These are phyloP conservation scores for Turdus rufiventris DNA, from an alignment of 2,113 vertebrate genomes.

Conservation along the genomic window DNA sequence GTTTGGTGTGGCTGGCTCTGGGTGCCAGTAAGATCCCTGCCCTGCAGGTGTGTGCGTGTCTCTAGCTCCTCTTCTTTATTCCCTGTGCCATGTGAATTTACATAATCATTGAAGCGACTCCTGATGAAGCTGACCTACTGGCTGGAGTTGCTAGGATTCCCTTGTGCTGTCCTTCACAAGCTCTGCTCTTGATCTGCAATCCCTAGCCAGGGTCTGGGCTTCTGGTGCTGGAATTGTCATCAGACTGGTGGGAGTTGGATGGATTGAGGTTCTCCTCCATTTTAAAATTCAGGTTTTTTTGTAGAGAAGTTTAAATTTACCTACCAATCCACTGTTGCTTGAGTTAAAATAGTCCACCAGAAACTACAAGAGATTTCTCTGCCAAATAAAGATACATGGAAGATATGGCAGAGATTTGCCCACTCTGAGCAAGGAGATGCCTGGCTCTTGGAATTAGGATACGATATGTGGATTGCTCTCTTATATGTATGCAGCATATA, in stretches of 20 bases:
- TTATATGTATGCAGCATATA: not conserved
- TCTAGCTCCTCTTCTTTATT: not conserved
- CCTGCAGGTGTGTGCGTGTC: not conserved
- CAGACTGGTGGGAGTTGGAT: not conserved
- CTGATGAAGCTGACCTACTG: not conserved
- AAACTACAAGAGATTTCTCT: not conserved
- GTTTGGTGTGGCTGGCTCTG: not conserved
- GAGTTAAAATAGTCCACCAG: not conserved
- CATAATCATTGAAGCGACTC: rapidly evolving
- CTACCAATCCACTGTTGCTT: not conserved
- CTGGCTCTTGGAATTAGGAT: not conserved
- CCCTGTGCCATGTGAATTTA: not conserved
- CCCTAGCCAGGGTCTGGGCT: not conserved
- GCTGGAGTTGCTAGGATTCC: not conserved
- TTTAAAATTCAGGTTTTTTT: not conserved
- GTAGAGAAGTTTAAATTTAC: not conserved
- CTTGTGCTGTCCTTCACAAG: not conserved
- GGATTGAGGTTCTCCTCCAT: not conserved
- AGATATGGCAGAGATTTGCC: not conserved
- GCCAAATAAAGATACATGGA: not conserved
- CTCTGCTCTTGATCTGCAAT: not conserved
- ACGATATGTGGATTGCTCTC: not conserved
- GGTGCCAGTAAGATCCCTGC: not conserved
- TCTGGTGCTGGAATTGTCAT: not conserved
- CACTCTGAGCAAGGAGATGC: not conserved